Percentiles rank a stretch among this genome's conserved stretches.
Conservation (phyloP, 2,888 invertebrate genomes). For the Dolichomitus sp. region DNA sequence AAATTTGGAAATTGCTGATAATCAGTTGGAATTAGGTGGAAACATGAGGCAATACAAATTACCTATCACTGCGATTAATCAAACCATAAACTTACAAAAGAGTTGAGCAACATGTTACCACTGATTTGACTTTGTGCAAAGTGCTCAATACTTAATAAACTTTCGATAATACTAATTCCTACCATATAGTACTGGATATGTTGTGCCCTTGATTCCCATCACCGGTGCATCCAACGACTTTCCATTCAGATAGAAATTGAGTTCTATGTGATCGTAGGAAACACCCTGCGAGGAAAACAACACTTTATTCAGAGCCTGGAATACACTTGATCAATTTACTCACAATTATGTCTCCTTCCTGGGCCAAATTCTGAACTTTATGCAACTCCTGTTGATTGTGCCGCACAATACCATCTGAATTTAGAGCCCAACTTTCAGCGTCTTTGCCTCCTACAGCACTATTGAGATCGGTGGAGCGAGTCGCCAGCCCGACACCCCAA, state of each 20-base stretch:
- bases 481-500: constrained; percentile 98
- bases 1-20: too few species aligned
- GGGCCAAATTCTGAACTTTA: constrained; percentile 88
- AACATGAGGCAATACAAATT: too few species aligned
- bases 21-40: too few species aligned
- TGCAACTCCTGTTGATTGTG: constrained; percentile 93
- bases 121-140: too few species aligned
- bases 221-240: constrained; percentile 94
- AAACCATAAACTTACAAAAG: too few species aligned
- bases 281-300: constrained; percentile 90
- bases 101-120: too few species aligned
- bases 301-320: neutral
- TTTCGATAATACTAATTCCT: constrained; percentile 79
- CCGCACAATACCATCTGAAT: constrained; percentile 95
- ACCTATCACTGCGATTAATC: too few species aligned
- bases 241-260: constrained; percentile 98
- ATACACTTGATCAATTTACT: constrained; percentile 72
- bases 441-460: constrained; percentile 94
- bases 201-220: constrained; percentile 95
- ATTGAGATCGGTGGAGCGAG: constrained; percentile 95
- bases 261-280: constrained; percentile 97
- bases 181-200: constrained; percentile 98
- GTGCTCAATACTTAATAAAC: neutral
- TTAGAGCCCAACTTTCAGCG: constrained; percentile 96
- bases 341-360: constrained; percentile 97